Conservation (phyloP, 2,888 invertebrate species). For the Tinea semifulvella region DNA sequence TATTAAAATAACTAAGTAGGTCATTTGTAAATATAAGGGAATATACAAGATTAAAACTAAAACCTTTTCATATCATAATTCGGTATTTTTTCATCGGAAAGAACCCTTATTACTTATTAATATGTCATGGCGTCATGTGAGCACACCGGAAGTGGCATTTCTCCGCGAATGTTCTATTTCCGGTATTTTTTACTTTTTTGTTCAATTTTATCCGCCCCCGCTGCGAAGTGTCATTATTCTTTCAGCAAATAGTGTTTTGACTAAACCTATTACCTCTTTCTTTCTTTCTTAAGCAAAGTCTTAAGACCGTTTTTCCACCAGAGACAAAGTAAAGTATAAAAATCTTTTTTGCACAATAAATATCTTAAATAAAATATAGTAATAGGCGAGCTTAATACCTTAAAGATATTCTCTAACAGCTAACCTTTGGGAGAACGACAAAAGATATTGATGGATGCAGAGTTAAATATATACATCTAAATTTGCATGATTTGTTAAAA, state of each 20-base stretch:
- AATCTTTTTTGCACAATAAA: no score
- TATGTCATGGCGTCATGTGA: conserved; percentile 32
- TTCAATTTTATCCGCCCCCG: conserved; percentile 40
- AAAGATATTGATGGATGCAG: no score
- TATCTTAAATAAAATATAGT: no score
- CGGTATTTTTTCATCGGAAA: background rate
- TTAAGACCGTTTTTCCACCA: conserved; percentile 15
- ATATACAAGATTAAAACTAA: background rate
- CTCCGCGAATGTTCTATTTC: conserved; percentile 52
- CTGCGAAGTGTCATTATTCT: conserved; percentile 56
- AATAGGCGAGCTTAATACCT: no score
- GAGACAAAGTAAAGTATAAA: conserved; percentile 37
- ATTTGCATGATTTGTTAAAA: no score
- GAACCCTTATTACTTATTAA: conserved; percentile 19
- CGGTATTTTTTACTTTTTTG: conserved; percentile 39
- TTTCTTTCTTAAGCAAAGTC: conserved; percentile 15
- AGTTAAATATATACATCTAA: no score
- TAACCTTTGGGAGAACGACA: no score
- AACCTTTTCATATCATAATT: background rate
- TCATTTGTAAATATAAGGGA: background rate
- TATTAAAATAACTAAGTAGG: no score
- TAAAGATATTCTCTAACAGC: no score
- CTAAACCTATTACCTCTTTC: conserved; percentile 45
- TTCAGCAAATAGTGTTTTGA: conserved; percentile 62
- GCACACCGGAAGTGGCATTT: conserved; percentile 46